Base-by-base conservation (phyloP, 2,113 vertebrate genomes). In the Isurus oxyrinchus region DNA sequence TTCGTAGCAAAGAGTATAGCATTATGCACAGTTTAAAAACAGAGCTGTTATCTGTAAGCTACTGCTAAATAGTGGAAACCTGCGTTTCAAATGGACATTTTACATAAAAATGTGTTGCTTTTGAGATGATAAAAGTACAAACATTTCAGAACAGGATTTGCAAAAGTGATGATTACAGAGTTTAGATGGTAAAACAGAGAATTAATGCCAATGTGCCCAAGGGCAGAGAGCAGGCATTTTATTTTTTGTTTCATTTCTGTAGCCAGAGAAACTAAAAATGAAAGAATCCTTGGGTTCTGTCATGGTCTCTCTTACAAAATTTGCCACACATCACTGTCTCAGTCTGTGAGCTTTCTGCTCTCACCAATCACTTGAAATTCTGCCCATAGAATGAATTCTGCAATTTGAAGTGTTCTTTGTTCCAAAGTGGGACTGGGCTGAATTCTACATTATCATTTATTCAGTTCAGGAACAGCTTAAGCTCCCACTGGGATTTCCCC, bases 391-490 rank as follows among this genome's bases (percentile, higher is more conserved):
- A 61, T 59, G 59, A 94, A 94, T 94, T 94, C 59, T 94, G 59
- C 35, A 66, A 31, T 40, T 40, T 23, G 35, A 40, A 63, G 90
- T 63, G n/a, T 40, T 63, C 59, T 63, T 94, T 94, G 59, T 94
- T 63, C 59, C n/a, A 94, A 66, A n/a, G 1, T 94, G 59, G 35
- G 90, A 49, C 35, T 94, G 16, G 90, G 90, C 35, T 94, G 61
- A 63, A 94, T 94, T 94, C 90, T 63, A 94, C 59, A 94, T 94
- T 40, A 63, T 94, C 90, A 94, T 63, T n/a, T 63, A 66, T 66
- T 94, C 35, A 40, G 19, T 66, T 63, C 59, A 63, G 90, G n/a
- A 0, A n/a, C 59, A 94, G 90, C 16, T 23, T 40, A 63, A 94
- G 40, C 90, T 94, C 90, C 90, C 35, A 94, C 90, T 63, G 59